A percentile compares a stretch with the other conserved stretches of the same genome.
Evolutionary conservation across 2,113 vertebrate genomes (phyloP).

Genomic region (Oostethus manadensis): DNA sequence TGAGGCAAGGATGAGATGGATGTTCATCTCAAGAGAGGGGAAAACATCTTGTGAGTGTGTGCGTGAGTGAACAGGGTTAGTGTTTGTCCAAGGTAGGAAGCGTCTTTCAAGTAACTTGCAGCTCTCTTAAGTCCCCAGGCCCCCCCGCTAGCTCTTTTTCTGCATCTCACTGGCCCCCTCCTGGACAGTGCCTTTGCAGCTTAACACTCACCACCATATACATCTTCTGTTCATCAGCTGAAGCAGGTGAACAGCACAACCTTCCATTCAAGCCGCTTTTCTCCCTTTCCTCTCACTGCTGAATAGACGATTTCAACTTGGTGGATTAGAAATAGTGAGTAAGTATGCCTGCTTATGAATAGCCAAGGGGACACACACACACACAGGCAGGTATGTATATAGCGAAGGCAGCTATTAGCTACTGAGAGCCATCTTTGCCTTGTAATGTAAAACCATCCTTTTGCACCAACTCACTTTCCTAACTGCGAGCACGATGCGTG

Average conservation of each 20-base stretch:
- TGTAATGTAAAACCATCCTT: slow-evolving; percentile 57
- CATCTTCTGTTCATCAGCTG: slow-evolving; percentile 15
- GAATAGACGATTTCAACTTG: slow-evolving; percentile 48
- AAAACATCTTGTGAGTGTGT: slow-evolving; percentile 14
- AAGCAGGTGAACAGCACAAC: slow-evolving; percentile 35
- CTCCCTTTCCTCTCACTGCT: slow-evolving; percentile 7
- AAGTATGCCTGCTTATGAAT: slow-evolving; percentile 45
- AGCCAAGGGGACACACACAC: slow-evolving; percentile 23
- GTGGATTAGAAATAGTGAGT: slow-evolving; percentile 28
- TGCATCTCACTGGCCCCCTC: slow-evolving; percentile 31
- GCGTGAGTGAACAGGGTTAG: slow-evolving; percentile 35
- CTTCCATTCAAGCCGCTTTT: slow-evolving; percentile 25
- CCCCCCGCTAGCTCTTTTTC: slow-evolving; percentile 39
- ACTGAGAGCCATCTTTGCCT: slow-evolving; percentile 59
- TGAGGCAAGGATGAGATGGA: slow-evolving; percentile 47
- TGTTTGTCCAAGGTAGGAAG: slow-evolving; percentile 43
- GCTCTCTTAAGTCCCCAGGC: slow-evolving; percentile 45
- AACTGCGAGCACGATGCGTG: slow-evolving; percentile 48
- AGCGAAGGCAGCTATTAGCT: slow-evolving; percentile 41
- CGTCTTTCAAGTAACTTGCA: slow-evolving; percentile 57
- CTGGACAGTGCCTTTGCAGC: slow-evolving; percentile 56
- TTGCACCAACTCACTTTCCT: slow-evolving; percentile 22
- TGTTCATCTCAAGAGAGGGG: slow-evolving; percentile 60
- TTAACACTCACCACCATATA: slow-evolving; percentile 41
- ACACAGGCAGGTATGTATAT: neutral